Percentiles rank a stretch among this genome's conserved stretches.
Conservation (phyloP, 2,113 vertebrate genomes). For the Ailuropoda melanoleuca region DNA sequence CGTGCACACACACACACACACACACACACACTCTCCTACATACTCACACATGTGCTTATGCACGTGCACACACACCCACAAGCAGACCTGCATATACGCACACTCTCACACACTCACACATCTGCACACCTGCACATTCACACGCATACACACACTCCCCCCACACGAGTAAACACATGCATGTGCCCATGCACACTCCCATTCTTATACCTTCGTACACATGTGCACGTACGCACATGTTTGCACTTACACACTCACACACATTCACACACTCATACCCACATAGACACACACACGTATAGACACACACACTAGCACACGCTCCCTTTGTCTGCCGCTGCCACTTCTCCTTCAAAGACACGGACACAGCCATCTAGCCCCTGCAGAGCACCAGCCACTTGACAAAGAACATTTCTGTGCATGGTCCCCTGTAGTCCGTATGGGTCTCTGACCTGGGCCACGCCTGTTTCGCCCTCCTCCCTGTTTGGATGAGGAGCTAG, state of each 20-base stretch:
- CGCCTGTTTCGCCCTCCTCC: neutral
- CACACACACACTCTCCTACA: neutral
- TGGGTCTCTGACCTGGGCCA: neutral
- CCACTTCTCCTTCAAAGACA: neutral
- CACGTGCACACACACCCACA: neutral
- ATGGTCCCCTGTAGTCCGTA: rapidly evolving
- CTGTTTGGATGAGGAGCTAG: neutral
- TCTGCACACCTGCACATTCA: neutral
- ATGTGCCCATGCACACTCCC: neutral
- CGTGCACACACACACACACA: too few species aligned
- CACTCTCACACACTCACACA: neutral
- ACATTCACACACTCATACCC: neutral
- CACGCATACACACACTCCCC: neutral
- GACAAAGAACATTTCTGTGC: neutral
- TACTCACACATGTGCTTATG: too few species aligned
- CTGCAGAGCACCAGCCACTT: neutral
- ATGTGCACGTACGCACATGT: neutral
- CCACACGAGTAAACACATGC: neutral
- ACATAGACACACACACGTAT: neutral
- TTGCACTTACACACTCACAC: neutral
- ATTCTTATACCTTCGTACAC: too few species aligned
- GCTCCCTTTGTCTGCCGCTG: neutral
- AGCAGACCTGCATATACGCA: neutral
- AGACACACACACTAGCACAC: neutral
- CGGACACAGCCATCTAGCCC: rapidly evolving